phyloP scores from a whole-genome alignment of 2,797 vertebrate genomes.

The Lithobates pipiens region DNA sequence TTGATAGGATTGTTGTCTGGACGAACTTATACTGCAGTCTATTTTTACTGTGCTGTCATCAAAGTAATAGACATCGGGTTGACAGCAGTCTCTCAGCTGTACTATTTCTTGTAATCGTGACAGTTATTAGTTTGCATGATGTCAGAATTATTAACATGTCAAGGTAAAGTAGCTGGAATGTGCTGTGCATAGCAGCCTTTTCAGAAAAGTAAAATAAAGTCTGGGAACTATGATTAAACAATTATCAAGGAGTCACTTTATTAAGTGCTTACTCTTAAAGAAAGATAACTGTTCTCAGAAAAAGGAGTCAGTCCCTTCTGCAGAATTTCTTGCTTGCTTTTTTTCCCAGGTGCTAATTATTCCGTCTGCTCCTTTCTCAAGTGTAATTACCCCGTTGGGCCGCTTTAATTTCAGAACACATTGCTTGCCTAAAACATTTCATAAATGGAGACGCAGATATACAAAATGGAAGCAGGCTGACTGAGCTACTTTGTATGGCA shows the following conservation, averaged over 20 bases:
- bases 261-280: slow-evolving; percentile 68
- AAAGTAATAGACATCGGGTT: neutral
- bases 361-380: slow-evolving; percentile 68
- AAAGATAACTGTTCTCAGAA: slow-evolving; percentile 69
- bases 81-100: neutral
- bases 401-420: slow-evolving; percentile 62
- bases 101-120: slow-evolving; percentile 18
- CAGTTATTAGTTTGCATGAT: slow-evolving; percentile 20
- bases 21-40: neutral
- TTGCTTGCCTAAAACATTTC: slow-evolving; percentile 65
- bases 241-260: slow-evolving; percentile 73
- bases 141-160: slow-evolving; percentile 40
- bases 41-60: neutral
- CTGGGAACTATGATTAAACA: slow-evolving; percentile 66
- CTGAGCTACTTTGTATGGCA: slow-evolving; percentile 52
- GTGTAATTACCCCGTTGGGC: slow-evolving; percentile 63
- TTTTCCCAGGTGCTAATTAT: slow-evolving; percentile 69
- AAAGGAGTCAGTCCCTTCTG: slow-evolving; percentile 63
- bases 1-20: neutral
- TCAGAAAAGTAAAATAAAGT: slow-evolving; percentile 32
- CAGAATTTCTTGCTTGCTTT: slow-evolving; percentile 67
- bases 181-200: slow-evolving; percentile 21
- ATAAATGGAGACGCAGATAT: slow-evolving; percentile 66
- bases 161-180: slow-evolving; percentile 34
- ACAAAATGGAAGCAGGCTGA: slow-evolving; percentile 62